A percentile compares a stretch with the other conserved stretches of the same genome.
phyloP scores from a whole-genome alignment of 2,113 vertebrate species.

The Romanogobio albipinnatus region DNA sequence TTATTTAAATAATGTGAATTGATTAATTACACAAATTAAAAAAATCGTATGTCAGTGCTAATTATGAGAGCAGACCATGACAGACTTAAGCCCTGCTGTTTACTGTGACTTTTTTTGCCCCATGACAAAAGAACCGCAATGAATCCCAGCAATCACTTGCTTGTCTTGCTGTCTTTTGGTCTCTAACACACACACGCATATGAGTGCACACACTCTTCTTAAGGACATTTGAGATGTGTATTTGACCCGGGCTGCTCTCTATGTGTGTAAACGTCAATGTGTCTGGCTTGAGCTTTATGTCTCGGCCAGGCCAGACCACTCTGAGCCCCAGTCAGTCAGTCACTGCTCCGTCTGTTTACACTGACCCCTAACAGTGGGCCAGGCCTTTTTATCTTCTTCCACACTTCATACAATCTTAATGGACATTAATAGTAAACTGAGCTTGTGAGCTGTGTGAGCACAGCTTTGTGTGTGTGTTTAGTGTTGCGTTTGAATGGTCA shows the following conservation, averaged over 20 bases:
- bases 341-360: neutral
- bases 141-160: neutral
- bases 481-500: conserved; percentile 57
- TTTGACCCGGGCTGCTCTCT: conserved; percentile 22
- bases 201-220: neutral
- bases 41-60: neutral
- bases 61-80: neutral
- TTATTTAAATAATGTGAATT: neutral
- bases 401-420: conserved; percentile 28
- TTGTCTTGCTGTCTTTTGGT: neutral
- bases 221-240: conserved; percentile 42
- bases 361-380: neutral
- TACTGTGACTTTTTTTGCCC: neutral
- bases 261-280: conserved; percentile 42
- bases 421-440: conserved; percentile 38
- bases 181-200: neutral
- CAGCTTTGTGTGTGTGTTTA: conserved; percentile 40
- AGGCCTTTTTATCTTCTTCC: neutral
- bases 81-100: neutral
- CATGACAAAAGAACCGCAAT: neutral
- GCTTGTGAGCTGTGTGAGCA: conserved; percentile 18
- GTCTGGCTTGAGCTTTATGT: neutral
- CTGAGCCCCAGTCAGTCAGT: neutral
- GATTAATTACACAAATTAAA: neutral
- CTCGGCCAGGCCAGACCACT: neutral